phyloP scores from a whole-genome alignment of 2,797 vertebrate species.

The Carcharodon carcharias region DNA sequence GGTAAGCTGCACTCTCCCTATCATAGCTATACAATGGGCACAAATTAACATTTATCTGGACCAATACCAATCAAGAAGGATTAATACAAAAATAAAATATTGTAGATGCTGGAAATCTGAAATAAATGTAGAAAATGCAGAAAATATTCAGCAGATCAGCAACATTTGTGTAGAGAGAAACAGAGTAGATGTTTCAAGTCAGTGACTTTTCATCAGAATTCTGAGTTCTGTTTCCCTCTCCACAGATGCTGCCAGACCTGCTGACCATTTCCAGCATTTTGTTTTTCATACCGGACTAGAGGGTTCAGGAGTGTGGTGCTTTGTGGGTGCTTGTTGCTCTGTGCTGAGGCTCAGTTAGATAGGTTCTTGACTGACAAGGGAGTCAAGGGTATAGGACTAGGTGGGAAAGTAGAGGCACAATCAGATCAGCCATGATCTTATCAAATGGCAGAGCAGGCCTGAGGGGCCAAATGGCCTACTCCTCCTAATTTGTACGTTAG shows the following conservation, averaged over 20 bases:
- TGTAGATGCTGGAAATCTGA: neutral
- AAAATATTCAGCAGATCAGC: neutral
- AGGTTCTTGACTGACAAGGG: too few relatives aligned
- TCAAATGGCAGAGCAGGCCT: too few relatives aligned
- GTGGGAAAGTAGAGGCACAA: too few relatives aligned
- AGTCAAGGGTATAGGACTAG: too few relatives aligned
- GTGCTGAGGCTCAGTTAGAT: too few relatives aligned
- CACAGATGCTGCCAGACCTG: neutral
- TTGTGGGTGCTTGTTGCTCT: neutral
- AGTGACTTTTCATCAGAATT: neutral
- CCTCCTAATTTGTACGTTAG: too few relatives aligned
- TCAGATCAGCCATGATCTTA: too few relatives aligned
- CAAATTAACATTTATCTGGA: neutral
- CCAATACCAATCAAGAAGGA: neutral
- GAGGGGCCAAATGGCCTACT: too few relatives aligned
- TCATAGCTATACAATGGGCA: neutral
- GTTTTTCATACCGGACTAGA: neutral
- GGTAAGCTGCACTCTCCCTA: neutral
- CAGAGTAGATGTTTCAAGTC: neutral
- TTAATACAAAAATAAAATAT: neutral
- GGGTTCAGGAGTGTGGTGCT: neutral
- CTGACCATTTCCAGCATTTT: neutral
- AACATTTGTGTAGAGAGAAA: neutral
- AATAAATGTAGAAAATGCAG: neutral
- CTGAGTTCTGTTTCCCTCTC: neutral